Evolutionary conservation across 1,140 invertebrate species (phyloP).

Genomic region (Trichonephila clavata): DNA sequence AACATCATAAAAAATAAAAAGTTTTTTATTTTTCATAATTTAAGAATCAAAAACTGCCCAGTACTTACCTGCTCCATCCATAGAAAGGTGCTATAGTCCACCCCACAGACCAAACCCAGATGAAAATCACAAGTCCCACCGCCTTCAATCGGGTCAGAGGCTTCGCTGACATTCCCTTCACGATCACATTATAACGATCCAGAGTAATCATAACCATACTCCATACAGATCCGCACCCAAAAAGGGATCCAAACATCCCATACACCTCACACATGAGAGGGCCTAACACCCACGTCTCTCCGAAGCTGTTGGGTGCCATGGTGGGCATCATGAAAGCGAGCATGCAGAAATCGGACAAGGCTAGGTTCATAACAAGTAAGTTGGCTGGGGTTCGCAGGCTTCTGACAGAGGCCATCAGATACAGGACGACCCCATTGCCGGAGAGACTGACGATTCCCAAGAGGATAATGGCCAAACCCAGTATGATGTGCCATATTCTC

Average conservation of each 20-base stretch:
- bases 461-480: conserved; percentile 88
- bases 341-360: conserved; percentile 93
- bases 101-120: conserved; percentile 86
- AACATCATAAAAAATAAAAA: no score
- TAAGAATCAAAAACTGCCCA: background rate
- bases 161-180: conserved; percentile 87
- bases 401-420: conserved; percentile 90
- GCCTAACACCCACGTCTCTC: conserved; percentile 92
- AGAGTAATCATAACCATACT: conserved; percentile 90
- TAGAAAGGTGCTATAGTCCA: conserved; percentile 89
- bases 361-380: conserved; percentile 90
- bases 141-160: conserved; percentile 87
- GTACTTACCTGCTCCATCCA: conserved; percentile 85
- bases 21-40: no score
- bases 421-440: conserved; percentile 92
- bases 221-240: conserved; percentile 91
- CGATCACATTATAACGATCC: conserved; percentile 92
- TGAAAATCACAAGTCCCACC: conserved; percentile 85
- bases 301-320: conserved; percentile 90
- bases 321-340: conserved; percentile 89
- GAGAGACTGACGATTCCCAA: conserved; percentile 86
- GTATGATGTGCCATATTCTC: conserved; percentile 88
- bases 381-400: conserved; percentile 90
- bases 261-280: conserved; percentile 91
- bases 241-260: conserved; percentile 89